Base-by-base conservation (phyloP, 2,113 vertebrate species). In the Loxodonta africana region DNA sequence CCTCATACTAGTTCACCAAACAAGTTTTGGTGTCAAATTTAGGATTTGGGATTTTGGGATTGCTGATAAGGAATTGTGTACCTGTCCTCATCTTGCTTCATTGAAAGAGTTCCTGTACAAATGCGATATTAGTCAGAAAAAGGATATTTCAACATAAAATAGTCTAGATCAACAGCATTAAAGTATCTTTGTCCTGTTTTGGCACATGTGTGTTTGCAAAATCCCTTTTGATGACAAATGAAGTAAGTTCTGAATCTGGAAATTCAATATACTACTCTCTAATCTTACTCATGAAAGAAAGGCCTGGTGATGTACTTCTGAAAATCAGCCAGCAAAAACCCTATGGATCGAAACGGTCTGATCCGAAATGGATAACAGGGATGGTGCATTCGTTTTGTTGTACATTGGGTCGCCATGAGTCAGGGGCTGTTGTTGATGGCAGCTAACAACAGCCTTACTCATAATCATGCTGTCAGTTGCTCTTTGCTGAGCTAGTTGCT, bases 401-500 rank as follows among this genome's bases (percentile, higher is more conserved):
- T 67, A 10, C 65, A 28, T 67, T 26, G 60, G 65, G 28, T 67
- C 3, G 28, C 28, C 23, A 67, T 12, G 21, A 67, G 26, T 67
- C 18, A 6, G 60, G 18, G 21, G 60, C 21, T 20, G 21, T 21
- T 20, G 6, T 57, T 12, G 53, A 57, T 57, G 21, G 21, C 53
- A 57, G 15, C 53, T 57, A 62, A 62, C 21, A 62, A 62, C 21
- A 62, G 21, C 23, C 21, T 62, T 21, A 62, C 85, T 97, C 76
- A 88, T 83, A 96, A 88, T 98, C 46, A 97, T 97, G 97, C 91
- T 97, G 74, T 96, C 92, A 97, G 51, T 94, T 95, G 82, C 94
- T 97, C 48, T 98, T 96, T 97, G 44, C 82, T 91, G 92, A 98
- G 96, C 93, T 97, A 94, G 88, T 98, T 98, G 96, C 73, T 96